These are phyloP conservation scores for Cephus spinipes DNA, from an alignment of 2,888 invertebrate genomes.

Conservation along the genomic window DNA sequence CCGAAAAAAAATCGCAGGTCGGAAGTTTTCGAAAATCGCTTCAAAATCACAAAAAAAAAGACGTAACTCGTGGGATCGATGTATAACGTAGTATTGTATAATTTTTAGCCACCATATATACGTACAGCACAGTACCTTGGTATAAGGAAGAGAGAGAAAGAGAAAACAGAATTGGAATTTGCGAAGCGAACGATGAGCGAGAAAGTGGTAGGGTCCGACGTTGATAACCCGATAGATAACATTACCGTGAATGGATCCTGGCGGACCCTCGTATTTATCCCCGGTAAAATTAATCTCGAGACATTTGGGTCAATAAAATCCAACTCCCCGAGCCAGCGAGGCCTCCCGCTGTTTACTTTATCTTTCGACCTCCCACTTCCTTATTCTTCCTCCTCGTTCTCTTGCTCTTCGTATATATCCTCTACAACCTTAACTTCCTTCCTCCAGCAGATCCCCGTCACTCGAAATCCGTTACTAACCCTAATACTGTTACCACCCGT, in stretches of 20 bases:
- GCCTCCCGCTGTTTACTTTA: conserved; percentile 42
- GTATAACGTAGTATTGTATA: not conserved
- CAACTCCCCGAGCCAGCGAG: not conserved
- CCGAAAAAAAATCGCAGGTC: not conserved
- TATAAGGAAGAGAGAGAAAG: not conserved
- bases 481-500: conserved; percentile 47
- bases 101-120: not conserved
- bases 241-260: conserved; percentile 3
- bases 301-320: conserved; percentile 45
- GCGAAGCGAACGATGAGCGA: not conserved
- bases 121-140: not conserved
- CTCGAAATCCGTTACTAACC: conserved; percentile 51
- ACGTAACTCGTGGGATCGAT: not conserved
- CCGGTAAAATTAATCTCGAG: conserved; percentile 44
- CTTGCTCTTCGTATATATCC: conserved; percentile 22
- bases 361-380: conserved; percentile 33
- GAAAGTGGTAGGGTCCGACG: not conserved
- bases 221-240: conserved; percentile 17
- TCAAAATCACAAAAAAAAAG: not conserved
- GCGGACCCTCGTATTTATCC: conserved; percentile 33
- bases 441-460: conserved; percentile 15
- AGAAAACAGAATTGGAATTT: not conserved
- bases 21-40: not conserved
- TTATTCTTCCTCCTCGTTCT: conserved; percentile 14
- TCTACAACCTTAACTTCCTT: conserved; percentile 21